Conservation (phyloP, 2,888 invertebrate genomes). For the Cecidostiba fungosa region DNA sequence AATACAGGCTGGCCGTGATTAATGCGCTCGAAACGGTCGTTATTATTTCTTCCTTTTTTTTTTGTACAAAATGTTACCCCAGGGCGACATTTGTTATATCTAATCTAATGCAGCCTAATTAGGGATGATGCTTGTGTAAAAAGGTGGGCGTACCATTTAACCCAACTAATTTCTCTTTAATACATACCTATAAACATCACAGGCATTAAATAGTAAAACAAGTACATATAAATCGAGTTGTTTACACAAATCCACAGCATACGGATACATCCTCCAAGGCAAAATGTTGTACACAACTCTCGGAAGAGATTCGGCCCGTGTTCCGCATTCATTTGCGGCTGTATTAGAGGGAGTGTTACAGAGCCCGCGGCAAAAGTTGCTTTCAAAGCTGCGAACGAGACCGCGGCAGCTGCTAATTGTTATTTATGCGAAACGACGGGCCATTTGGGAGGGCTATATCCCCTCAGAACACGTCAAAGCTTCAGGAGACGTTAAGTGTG, state of each 20-base stretch:
- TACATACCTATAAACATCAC: too few relatives aligned
- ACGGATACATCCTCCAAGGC: not conserved
- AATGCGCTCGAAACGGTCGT: not conserved
- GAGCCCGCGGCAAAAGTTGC: not conserved
- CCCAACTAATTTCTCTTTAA: too few relatives aligned
- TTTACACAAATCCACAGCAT: not conserved
- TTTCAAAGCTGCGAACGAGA: conserved; percentile 22
- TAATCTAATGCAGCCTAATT: conserved; percentile 1
- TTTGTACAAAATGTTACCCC: not conserved
- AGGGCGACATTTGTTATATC: not conserved
- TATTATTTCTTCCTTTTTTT: not conserved
- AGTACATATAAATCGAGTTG: not conserved
- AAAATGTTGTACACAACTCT: not conserved
- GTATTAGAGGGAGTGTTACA: not conserved
- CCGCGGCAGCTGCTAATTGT: conserved; percentile 55
- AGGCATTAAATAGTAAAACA: too few relatives aligned
- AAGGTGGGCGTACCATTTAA: not conserved
- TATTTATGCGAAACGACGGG: conserved; percentile 63
- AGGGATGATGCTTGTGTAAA: not conserved
- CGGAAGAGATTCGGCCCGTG: not conserved
- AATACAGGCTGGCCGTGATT: not conserved
- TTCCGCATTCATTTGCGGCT: not conserved
- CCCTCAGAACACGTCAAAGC: not conserved
- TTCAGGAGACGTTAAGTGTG: conserved; percentile 32
- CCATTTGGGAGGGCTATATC: conserved; percentile 49